Conservation (phyloP, 2,113 vertebrate species). For the Globicephala melas region DNA sequence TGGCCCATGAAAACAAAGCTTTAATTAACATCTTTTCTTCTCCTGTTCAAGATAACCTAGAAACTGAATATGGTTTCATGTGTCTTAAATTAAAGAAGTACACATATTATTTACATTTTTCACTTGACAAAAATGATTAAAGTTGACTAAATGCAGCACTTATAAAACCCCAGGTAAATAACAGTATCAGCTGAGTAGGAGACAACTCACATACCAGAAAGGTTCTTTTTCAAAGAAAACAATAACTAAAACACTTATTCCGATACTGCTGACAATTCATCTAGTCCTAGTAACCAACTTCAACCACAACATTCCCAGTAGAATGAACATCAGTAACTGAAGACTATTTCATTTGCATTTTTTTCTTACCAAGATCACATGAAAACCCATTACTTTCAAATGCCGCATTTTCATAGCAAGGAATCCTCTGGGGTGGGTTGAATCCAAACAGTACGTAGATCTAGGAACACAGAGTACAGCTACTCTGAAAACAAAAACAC, state of each 20-base stretch:
- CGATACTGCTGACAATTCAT: not conserved
- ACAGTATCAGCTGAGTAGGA: not conserved
- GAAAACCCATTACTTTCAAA: slow-evolving; percentile 88
- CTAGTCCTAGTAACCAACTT: not conserved
- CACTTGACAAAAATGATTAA: slow-evolving; percentile 4
- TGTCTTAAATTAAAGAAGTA: not conserved
- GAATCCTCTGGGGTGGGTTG: slow-evolving; percentile 83
- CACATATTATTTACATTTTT: not conserved
- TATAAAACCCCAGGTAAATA: not conserved
- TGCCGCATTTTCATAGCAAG: slow-evolving; percentile 89
- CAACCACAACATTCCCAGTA: not conserved
- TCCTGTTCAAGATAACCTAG: not conserved
- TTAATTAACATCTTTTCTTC: not conserved
- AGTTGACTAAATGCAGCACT: not conserved
- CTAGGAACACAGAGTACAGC: slow-evolving; percentile 85
- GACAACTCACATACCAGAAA: not conserved
- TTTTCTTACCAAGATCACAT: slow-evolving; percentile 88
- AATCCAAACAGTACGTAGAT: slow-evolving; percentile 85
- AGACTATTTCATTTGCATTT: not conserved
- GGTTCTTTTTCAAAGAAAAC: slow-evolving; percentile 14
- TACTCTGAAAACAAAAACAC: slow-evolving; percentile 80
- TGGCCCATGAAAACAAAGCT: not conserved
- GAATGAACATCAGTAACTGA: not conserved
- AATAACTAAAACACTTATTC: not conserved
- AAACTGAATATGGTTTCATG: not conserved